Evolutionary conservation across 2,113 vertebrate species (phyloP), one percentile per base, ranked within the genome.

Genomic region (Bambusicola thoracicus): DNA sequence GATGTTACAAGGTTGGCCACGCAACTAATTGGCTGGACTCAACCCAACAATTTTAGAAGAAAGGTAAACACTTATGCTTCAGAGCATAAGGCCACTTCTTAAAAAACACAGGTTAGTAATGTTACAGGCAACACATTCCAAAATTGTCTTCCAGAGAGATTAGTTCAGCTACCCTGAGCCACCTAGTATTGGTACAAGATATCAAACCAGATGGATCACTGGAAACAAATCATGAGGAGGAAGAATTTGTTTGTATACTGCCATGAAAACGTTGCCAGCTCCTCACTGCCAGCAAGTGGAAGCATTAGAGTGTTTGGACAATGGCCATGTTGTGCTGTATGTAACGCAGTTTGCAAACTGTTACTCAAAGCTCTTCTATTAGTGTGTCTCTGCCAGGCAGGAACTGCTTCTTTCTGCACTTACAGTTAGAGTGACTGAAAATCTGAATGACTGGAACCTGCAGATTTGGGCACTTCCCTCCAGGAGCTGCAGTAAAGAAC

Each of bases 201-300:
- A 89, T 36, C 73, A 82, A 87, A 80, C 19, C 90, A 94, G 79
- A 91, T 59, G 87, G 82, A 93, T 51, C 41, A 80, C 1, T 43
- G 46, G 82, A 92, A 94, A 87, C 78, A 87, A 84, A 85, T 51
- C 46, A 24, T 46, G 40, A 91, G 68, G 36, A 70, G 76, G 40
- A 84, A 67, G 74, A 20, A 49, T 69, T 53, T 80, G 67, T 89
- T 95, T 91, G 58, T 55, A 62, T 27, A 73, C 24, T 62, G 36
- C 61, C 61, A 63, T 63, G 38, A 63, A 29, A 63, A 63, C 27
- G 16, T 40, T 63, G 49, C 34, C 46, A 70, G 83, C 49, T 83
- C 55, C 59, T 59, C 59, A 38, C 36, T 46, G 59, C 72, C 94
- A 87, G 55, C 68, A 91, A 78, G 66, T 14, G 61, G 82, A 85